Evolutionary conservation across 37 sponge, comb jelly and placozoan genomes (phyloP), one percentile per base, ranked within the genome.

Genomic region (Tethya wilhelma): DNA sequence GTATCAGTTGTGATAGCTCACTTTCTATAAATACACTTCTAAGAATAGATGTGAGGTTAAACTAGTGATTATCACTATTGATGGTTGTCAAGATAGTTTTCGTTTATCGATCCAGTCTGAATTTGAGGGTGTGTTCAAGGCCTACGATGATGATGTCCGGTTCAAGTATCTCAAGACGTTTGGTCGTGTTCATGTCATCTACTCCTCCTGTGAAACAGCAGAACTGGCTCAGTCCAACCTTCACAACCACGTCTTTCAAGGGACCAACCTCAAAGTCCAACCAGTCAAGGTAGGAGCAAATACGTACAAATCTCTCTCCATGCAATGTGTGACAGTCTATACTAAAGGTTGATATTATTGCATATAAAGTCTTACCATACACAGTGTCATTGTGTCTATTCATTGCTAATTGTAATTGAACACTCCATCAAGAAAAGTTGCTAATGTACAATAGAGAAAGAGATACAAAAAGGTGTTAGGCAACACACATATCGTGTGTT

Each of bases 161-260:
- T 89, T 89, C 64, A 22, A 8, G 2, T 89, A 89, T 69, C 37
- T 89, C 31, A 71, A 45, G 38, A 71, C 71, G n/a, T 89, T 89
- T 65, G 59, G 66, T 7, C 79, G 84, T 53, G 84, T 89, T n/a
- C 43, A 38, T 23, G 79, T 89, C 20, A 77, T 22, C 8, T 89
- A 65, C 29, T 34, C 73, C 17, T 41, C 74, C 17, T 39, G 4
- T 2, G 84, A 78, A 28, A 69, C 55, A 38, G 83, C 79, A 28
- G 45, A 49, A 11, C 64, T 38, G 22, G 88, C 88, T 3, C 44
- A 57, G 44, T 38, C 67, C 23, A 77, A 75, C 34, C 77, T 88
- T 31, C 22, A 38, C 20, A 64, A 80, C 20, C 59, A 31, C 14
- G 78, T 71, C 40, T 88, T 88, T 60, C 62, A 69, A 11, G 88